Evolutionary conservation across 2,888 invertebrate species (phyloP).

Genomic region (Mesochorus sp.): DNA sequence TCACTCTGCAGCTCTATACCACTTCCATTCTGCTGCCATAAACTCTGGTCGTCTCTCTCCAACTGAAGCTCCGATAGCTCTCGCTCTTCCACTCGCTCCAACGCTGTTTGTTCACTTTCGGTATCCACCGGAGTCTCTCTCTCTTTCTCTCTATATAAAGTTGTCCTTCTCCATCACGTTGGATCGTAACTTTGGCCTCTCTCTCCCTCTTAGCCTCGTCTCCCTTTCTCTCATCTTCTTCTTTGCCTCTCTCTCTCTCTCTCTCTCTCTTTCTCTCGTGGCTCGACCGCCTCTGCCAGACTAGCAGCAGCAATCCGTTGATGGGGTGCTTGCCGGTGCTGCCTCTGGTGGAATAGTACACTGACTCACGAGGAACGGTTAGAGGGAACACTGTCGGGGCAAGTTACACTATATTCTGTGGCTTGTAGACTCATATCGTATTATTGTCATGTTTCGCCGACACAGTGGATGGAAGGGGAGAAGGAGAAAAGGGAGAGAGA

Average conservation of each 20-base stretch:
- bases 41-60: constrained; percentile 49
- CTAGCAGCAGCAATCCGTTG: constrained; percentile 56
- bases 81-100: constrained; percentile 28
- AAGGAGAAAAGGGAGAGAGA: constrained; percentile 25
- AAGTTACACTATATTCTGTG: constrained; percentile 77
- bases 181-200: constrained; percentile 43
- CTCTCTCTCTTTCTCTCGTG: constrained; percentile 37
- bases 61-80: constrained; percentile 8
- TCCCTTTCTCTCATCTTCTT: constrained; percentile 9
- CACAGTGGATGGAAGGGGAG: constrained; percentile 62
- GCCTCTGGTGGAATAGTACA: constrained; percentile 50
- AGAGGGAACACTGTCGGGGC: constrained; percentile 71
- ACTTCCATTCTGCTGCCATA: constrained; percentile 58
- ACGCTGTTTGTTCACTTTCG: constrained; percentile 23
- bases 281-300: constrained; percentile 13
- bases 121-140: constrained; percentile 18
- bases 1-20: constrained; percentile 46
- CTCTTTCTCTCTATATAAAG: too few relatives aligned
- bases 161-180: constrained; percentile 49
- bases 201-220: background rate
- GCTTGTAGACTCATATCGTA: constrained; percentile 77
- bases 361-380: constrained; percentile 61
- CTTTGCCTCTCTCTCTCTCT: background rate
- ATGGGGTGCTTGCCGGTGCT: constrained; percentile 61
- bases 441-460: constrained; percentile 77